phyloP scores from a whole-genome alignment of 2,113 vertebrate genomes.

The Bufo bufo region DNA sequence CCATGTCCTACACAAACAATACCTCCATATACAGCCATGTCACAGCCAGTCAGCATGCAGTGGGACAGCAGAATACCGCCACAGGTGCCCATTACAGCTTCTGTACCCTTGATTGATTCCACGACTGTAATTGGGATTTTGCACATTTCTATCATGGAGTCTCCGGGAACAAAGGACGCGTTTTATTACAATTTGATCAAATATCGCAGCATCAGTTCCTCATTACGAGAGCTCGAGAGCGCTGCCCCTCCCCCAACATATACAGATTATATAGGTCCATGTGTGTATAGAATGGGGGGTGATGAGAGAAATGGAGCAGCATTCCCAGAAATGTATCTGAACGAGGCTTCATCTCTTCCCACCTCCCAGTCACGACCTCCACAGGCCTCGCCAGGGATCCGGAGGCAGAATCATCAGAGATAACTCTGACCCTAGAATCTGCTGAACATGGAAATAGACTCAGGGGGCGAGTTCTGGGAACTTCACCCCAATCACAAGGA shows the following conservation, averaged over 20 bases:
- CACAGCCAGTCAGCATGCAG: no score
- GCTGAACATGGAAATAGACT: conserved; percentile 3
- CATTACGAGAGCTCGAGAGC: background rate
- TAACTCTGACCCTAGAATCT: conserved; percentile 14
- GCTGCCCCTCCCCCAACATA: background rate
- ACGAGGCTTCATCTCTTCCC: conserved; percentile 4
- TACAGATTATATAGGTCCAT: background rate
- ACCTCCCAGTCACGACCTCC: conserved; percentile 26
- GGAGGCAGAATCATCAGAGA: conserved; percentile 3
- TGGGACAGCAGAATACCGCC: no score
- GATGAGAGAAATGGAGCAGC: conserved; percentile 10
- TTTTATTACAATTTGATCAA: background rate
- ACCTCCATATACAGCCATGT: no score
- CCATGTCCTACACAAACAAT: no score
- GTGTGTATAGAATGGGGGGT: background rate
- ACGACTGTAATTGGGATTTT: no score
- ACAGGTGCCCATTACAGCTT: no score
- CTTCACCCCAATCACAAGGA: background rate
- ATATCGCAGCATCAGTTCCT: background rate
- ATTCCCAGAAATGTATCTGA: conserved; percentile 16
- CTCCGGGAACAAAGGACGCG: no score
- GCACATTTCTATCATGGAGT: no score
- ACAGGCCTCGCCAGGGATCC: background rate
- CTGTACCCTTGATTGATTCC: no score
- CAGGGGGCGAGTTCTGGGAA: background rate